phyloP scores from a whole-genome alignment of 2,888 invertebrate genomes.

The Pyrochroa serraticornis region DNA sequence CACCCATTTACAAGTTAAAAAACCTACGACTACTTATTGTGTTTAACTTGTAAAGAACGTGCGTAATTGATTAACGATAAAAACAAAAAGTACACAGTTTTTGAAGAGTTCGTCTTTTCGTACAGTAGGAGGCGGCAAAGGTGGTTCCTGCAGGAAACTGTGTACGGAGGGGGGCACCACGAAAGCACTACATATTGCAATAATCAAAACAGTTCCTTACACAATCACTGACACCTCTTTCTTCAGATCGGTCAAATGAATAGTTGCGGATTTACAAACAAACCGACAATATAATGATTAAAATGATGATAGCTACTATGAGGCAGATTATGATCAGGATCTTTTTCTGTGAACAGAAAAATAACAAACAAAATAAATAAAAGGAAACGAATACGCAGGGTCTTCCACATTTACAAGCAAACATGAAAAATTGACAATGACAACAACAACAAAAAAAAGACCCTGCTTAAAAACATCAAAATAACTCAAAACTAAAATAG shows the following conservation, averaged over 20 bases:
- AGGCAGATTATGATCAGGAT: conserved; percentile 88
- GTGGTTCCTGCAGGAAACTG: too few relatives aligned
- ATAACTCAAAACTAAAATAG: conserved; percentile 10
- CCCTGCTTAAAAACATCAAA: conserved; percentile 19
- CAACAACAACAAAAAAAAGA: conserved; percentile 21
- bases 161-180: too few relatives aligned
- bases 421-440: background rate
- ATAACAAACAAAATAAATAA: conserved; percentile 25
- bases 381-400: conserved; percentile 4
- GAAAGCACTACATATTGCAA: too few relatives aligned
- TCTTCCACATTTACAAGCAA: conserved; percentile 3
- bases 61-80: too few relatives aligned
- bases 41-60: too few relatives aligned
- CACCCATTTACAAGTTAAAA: background rate
- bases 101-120: too few relatives aligned
- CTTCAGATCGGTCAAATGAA: conserved; percentile 1
- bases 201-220: background rate
- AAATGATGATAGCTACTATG: conserved; percentile 76
- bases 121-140: too few relatives aligned
- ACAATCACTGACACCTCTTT: conserved; percentile 19
- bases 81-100: too few relatives aligned
- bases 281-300: conserved; percentile 72
- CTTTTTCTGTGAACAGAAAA: conserved; percentile 81
- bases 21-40: background rate
- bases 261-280: conserved; percentile 28